Conservation (phyloP, 2,797 vertebrate species). For the Thunnus albacares region DNA sequence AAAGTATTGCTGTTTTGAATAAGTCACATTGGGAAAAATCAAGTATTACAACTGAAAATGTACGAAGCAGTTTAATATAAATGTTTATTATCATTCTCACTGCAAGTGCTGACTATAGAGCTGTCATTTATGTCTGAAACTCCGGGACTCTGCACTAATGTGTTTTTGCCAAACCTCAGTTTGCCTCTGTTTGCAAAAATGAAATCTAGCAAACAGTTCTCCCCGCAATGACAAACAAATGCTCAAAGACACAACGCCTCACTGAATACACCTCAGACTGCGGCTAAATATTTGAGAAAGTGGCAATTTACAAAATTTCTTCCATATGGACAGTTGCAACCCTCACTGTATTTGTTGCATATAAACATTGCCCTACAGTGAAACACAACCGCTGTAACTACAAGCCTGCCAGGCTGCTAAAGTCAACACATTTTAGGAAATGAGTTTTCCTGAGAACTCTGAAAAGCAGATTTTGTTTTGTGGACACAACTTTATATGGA, state of each 20-base stretch:
- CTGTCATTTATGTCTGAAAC: conserved; percentile 2
- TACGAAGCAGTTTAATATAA: not conserved
- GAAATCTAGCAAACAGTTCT: conserved; percentile 23
- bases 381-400: conserved; percentile 27
- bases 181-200: conserved; percentile 35
- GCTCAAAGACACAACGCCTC: conserved; percentile 12
- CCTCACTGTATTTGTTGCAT: conserved; percentile 33
- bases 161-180: conserved; percentile 42
- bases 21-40: no score
- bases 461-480: conserved; percentile 69
- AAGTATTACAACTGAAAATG: not conserved
- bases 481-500: conserved; percentile 50
- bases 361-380: conserved; percentile 54
- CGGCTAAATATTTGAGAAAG: conserved; percentile 33
- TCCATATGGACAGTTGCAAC: conserved; percentile 46
- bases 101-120: conserved; percentile 7
- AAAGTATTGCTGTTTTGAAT: no score
- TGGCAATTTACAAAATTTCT: conserved; percentile 34
- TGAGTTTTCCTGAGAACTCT: conserved; percentile 46
- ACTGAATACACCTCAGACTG: conserved; percentile 20
- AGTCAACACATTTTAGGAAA: conserved; percentile 58
- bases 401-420: conserved; percentile 40
- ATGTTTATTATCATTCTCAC: not conserved
- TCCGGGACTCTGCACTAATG: not conserved
- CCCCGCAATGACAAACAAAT: conserved; percentile 27